These are phyloP conservation scores for Euplagia quadripunctaria DNA, from an alignment of 2,888 invertebrate species.

Conservation along the genomic window DNA sequence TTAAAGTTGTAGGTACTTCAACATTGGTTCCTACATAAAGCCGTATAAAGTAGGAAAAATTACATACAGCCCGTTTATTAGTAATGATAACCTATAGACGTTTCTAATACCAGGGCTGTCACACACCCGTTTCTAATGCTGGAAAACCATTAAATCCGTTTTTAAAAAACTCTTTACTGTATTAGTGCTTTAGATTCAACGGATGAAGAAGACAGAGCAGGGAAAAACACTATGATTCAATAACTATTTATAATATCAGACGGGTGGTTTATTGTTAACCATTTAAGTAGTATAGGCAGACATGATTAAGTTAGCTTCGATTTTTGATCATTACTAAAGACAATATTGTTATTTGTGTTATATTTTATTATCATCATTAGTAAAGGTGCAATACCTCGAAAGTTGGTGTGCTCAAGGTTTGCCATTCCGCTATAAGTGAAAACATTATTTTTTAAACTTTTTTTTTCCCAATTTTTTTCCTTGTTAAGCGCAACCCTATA, in stretches of 20 bases:
- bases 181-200: neutral
- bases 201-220: neutral
- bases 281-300: neutral
- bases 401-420: neutral
- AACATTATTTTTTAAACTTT: neutral
- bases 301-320: too few species aligned
- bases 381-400: neutral
- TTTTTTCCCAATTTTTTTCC: conserved; percentile 6
- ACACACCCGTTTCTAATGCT: neutral
- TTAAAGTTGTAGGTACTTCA: too few species aligned
- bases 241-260: neutral
- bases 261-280: neutral
- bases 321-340: too few species aligned
- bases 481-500: conserved; percentile 39
- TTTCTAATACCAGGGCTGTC: neutral
- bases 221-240: neutral
- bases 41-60: neutral
- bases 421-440: neutral
- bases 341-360: too few species aligned
- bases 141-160: neutral
- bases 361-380: too few species aligned
- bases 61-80: neutral
- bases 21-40: too few species aligned
- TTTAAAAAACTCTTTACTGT: neutral
- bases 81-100: neutral